Percentiles rank a stretch among this genome's conserved stretches.
Conservation (phyloP, 2,113 vertebrate genomes). For the Nibea coibor region DNA sequence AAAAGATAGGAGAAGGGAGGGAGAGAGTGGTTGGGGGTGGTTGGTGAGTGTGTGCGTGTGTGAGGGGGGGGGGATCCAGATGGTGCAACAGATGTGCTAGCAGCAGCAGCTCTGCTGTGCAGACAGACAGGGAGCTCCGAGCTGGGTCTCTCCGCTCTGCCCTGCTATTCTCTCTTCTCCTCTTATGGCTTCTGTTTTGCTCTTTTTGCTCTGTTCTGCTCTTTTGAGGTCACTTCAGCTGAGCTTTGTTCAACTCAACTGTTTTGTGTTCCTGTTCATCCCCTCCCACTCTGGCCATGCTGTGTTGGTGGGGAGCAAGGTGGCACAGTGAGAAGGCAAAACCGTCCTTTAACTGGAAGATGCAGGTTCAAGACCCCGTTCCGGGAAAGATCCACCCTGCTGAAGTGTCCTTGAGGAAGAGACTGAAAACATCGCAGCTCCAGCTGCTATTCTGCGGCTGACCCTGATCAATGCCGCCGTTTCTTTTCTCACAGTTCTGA, state of each 20-base stretch:
- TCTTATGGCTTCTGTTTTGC: slow-evolving; percentile 37
- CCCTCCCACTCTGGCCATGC: slow-evolving; percentile 23
- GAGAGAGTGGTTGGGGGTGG: slow-evolving; percentile 36
- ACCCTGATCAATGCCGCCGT: slow-evolving; percentile 42
- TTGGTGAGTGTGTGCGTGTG: slow-evolving; percentile 21
- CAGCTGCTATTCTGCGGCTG: slow-evolving; percentile 12
- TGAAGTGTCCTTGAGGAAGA: slow-evolving; percentile 54
- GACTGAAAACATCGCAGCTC: slow-evolving; percentile 16
- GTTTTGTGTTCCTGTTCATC: slow-evolving; percentile 14
- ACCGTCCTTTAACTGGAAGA: slow-evolving; percentile 32
- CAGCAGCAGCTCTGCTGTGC: slow-evolving; percentile 86
- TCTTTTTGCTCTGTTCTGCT: slow-evolving; percentile 36
- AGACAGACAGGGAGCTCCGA: slow-evolving; percentile 89
- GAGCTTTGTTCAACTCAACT: slow-evolving; percentile 36
- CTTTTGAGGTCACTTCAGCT: slow-evolving; percentile 63
- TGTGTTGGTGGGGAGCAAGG: slow-evolving; percentile 7
- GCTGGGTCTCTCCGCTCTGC: slow-evolving; percentile 64
- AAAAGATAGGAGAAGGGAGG: slow-evolving; percentile 83
- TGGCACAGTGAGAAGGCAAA: slow-evolving; percentile 17
- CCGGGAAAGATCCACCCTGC: slow-evolving; percentile 28
- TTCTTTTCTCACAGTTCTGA: slow-evolving; percentile 60
- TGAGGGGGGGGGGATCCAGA: slow-evolving; percentile 88
- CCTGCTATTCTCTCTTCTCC: slow-evolving; percentile 42
- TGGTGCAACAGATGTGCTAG: slow-evolving; percentile 99
- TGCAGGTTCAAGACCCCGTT: slow-evolving; percentile 41